These are phyloP conservation scores for Butorides virescens DNA, from an alignment of 2,113 vertebrate genomes.

Conservation along the genomic window DNA sequence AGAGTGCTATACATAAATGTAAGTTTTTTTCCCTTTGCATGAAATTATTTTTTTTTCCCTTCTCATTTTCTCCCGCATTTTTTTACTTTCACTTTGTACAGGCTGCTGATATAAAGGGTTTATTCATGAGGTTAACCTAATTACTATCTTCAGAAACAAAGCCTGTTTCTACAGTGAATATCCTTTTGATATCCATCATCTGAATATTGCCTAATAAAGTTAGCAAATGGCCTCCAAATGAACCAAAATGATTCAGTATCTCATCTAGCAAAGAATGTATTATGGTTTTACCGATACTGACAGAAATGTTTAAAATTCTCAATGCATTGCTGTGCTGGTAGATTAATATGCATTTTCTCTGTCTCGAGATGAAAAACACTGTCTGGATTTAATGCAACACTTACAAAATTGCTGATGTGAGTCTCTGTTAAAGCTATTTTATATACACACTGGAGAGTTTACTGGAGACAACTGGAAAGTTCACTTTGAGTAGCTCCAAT, in stretches of 20 bases:
- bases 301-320: not conserved
- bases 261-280: not conserved
- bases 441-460: not conserved
- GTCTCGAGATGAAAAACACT: not conserved
- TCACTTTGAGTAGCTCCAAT: not conserved
- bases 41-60: not conserved
- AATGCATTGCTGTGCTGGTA: not conserved
- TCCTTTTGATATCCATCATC: slow-evolving; percentile 52
- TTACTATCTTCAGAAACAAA: slow-evolving; percentile 38
- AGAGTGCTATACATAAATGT: not conserved
- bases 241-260: not conserved
- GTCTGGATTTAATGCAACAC: not conserved
- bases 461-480: not conserved
- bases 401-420: not conserved
- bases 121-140: slow-evolving; percentile 40
- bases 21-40: not conserved
- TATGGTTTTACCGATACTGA: not conserved
- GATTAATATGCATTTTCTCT: not conserved
- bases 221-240: slow-evolving; percentile 7
- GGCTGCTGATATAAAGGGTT: not conserved
- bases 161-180: slow-evolving; percentile 24
- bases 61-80: not conserved
- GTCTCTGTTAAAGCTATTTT: not conserved
- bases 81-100: not conserved
- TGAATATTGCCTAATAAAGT: not conserved